phyloP scores from a whole-genome alignment of 2,888 invertebrate genomes.

The Ichneumon xanthorius region DNA sequence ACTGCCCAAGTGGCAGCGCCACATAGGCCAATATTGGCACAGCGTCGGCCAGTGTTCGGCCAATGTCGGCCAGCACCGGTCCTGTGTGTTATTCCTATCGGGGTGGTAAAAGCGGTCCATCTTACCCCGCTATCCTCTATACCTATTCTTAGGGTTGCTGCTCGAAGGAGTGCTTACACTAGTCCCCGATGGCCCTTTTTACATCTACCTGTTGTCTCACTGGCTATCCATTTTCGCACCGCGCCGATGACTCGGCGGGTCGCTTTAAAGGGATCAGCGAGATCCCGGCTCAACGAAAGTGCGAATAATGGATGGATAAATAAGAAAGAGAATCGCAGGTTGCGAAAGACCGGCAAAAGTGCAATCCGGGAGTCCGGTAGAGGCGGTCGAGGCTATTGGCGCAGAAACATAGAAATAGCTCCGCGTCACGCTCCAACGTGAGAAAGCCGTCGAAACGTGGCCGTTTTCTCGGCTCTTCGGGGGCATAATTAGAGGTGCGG shows the following conservation, averaged over 20 bases:
- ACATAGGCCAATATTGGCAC: neutral
- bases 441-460: constrained; percentile 74
- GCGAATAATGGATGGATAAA: constrained; percentile 19
- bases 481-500: constrained; percentile 71
- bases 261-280: constrained; percentile 80
- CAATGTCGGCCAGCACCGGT: neutral
- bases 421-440: constrained; percentile 74
- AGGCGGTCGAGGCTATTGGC: constrained; percentile 67
- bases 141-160: constrained; percentile 22
- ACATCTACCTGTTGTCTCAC: constrained; percentile 76
- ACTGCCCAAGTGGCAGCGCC: neutral
- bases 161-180: constrained; percentile 30
- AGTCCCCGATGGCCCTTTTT: constrained; percentile 48
- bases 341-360: constrained; percentile 5
- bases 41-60: too few relatives aligned
- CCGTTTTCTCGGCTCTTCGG: constrained; percentile 66
- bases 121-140: constrained; percentile 44
- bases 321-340: constrained; percentile 4
- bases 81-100: neutral
- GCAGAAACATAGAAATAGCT: constrained; percentile 62
- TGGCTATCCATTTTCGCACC: constrained; percentile 47
- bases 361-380: constrained; percentile 2
- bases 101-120: neutral
- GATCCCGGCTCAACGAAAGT: constrained; percentile 68
- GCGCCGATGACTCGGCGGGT: constrained; percentile 73